Base-by-base conservation (phyloP, 2,888 invertebrate species). In the Crioceris asparagi region DNA sequence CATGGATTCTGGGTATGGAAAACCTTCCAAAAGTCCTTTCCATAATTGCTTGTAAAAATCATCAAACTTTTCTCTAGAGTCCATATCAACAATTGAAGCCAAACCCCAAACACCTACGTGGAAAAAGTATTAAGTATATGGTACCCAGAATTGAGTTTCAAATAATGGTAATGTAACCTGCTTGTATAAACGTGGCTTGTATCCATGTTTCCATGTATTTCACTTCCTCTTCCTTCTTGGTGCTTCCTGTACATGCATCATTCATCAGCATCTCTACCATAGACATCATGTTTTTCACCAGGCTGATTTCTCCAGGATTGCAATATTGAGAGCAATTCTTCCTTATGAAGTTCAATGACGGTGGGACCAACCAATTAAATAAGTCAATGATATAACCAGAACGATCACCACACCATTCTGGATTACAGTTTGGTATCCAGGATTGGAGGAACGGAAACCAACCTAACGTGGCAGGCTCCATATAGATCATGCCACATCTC, bases 401-500 rank as follows among this genome's bases (percentile, higher is more conserved):
- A 46, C 74, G 72, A 19, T 76, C 76, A 26, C 68, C 66, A 75
- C 82, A 83, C 79, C 84, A 85, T 27, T 68, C 63, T 2, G 68
- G 72, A 64, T 72, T 76, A 15, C 75, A 64, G 10, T 65, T 70
- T 7, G 77, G 74, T 1, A 88, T 51, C 92, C 93, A 93, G 0
- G 88, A 87, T 44, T 74, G 72, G 17, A 84, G 72, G 53, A 90
- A 79, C 0, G 88, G 82, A 44, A 70, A 67, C 79, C 88, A 91
- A 3, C 92, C 92, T 4, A 93, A 67, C 1, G 83, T 78, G 2
- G 71, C 61, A 0, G 92, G 83, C 62, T 94, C 92, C 71, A 93
- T 76, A 59, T 86, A 90, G 49, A 90, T 83, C 85, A 90, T 88
- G 31, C 88, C 88, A 62, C 88, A 90, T 36, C 88, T 72, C 10